These are phyloP conservation scores for Caracal caracal DNA, from an alignment of 2,113 vertebrate species.

Conservation along the genomic window DNA sequence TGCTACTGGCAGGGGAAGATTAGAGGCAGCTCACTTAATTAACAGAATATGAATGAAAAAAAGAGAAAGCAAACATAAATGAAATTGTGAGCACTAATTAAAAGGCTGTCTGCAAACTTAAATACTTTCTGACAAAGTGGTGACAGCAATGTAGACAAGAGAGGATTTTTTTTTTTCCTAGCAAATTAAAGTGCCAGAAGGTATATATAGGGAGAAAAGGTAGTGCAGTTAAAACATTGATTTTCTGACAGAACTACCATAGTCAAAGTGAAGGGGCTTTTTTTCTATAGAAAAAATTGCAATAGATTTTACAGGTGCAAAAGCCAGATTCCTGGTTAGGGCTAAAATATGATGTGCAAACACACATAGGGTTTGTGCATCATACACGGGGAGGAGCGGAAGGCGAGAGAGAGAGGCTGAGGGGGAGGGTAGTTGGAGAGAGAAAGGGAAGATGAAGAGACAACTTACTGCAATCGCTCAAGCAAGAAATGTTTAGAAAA, in stretches of 20 bases:
- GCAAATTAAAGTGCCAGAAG: slow-evolving; percentile 89
- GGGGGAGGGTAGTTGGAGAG: background rate
- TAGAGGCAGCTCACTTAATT: slow-evolving; percentile 98
- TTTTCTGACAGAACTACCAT: slow-evolving; percentile 81
- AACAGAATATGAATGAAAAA: slow-evolving; percentile 98
- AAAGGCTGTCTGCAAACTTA: slow-evolving; percentile 94
- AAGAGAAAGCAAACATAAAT: slow-evolving; percentile 94
- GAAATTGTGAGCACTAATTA: slow-evolving; percentile 98
- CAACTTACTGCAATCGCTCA: slow-evolving; percentile 71
- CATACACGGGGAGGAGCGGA: slow-evolving; percentile 27
- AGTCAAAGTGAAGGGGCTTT: slow-evolving; percentile 75
- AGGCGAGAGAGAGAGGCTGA: background rate
- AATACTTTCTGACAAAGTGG: slow-evolving; percentile 95
- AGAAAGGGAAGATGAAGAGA: slow-evolving; percentile 57
- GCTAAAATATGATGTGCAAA: slow-evolving; percentile 80
- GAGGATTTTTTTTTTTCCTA: slow-evolving; percentile 81
- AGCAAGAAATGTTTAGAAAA: slow-evolving; percentile 81
- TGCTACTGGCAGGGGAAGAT: slow-evolving; percentile 99
- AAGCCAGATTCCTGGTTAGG: slow-evolving; percentile 75
- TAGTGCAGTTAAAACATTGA: slow-evolving; percentile 84
- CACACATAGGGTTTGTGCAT: slow-evolving; percentile 26
- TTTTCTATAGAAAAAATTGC: slow-evolving; percentile 75
- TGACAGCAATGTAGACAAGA: slow-evolving; percentile 90
- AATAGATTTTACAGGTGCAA: slow-evolving; percentile 77
- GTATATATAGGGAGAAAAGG: slow-evolving; percentile 80